Evolutionary conservation across 1,140 invertebrate species (phyloP).

Genomic region (Ips nitidus): DNA sequence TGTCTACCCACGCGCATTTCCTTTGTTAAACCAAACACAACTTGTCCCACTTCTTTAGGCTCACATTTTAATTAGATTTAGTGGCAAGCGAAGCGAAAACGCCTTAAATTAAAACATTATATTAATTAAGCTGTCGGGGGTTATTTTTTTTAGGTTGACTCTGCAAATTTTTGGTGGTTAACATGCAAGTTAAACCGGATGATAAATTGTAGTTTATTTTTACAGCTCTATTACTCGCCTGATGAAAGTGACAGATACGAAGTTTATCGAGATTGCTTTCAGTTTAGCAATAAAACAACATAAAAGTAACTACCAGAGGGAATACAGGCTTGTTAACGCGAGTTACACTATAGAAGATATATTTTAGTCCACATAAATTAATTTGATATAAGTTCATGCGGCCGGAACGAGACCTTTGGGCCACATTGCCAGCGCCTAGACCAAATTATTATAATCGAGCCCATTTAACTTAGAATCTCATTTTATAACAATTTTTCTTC

Average conservation of each 20-base stretch:
- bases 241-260: not conserved
- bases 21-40: no score
- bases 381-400: not conserved
- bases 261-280: not conserved
- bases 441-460: not conserved
- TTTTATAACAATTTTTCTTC: not conserved
- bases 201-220: slow-evolving; percentile 25
- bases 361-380: slow-evolving; percentile 1
- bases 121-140: slow-evolving; percentile 25
- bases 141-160: slow-evolving; percentile 28
- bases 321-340: not conserved
- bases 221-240: slow-evolving; percentile 23
- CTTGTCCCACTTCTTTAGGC: not conserved
- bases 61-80: slow-evolving; percentile 32
- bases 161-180: slow-evolving; percentile 25
- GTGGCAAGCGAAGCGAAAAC: slow-evolving; percentile 23
- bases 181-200: slow-evolving; percentile 21
- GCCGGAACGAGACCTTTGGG: slow-evolving; percentile 2
- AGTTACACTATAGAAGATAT: slow-evolving; percentile 3
- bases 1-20: no score
- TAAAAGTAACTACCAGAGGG: not conserved
- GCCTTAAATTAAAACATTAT: slow-evolving; percentile 34
- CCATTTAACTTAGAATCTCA: not conserved
- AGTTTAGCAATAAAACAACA: not conserved
- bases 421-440: not conserved